Percentiles rank a stretch among this genome's conserved stretches.
Conservation (phyloP, 2,113 vertebrate species). For the Saimiri boliviensis region DNA sequence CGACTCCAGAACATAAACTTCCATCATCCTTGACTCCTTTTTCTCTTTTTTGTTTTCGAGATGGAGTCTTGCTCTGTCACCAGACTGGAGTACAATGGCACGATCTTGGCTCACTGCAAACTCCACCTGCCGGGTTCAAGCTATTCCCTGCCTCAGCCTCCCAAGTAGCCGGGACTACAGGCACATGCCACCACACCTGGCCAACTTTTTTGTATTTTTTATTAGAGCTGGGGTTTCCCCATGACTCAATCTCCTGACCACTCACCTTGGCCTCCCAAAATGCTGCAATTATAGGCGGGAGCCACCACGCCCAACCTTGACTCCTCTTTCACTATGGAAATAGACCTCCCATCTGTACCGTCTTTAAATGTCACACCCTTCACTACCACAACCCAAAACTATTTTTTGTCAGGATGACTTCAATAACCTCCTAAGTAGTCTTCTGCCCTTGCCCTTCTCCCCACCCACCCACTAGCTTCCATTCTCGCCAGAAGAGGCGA, state of each 20-base stretch:
- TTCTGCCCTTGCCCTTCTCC: not conserved
- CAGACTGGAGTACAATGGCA: no score
- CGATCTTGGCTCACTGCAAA: no score
- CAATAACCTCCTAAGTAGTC: fast-evolving
- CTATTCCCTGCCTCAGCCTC: no score
- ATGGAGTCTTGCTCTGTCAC: no score
- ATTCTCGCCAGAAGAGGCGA: not conserved
- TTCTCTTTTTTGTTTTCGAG: not conserved
- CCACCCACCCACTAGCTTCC: fast-evolving
- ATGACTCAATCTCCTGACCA: no score
- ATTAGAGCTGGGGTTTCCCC: no score
- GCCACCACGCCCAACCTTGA: not conserved
- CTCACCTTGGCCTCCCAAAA: no score
- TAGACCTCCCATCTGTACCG: not conserved
- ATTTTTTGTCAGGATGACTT: not conserved
- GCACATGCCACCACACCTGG: no score
- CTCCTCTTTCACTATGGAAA: not conserved
- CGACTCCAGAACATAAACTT: not conserved
- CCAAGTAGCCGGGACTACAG: no score
- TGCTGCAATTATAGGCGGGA: no score
- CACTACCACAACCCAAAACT: not conserved
- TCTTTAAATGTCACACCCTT: not conserved
- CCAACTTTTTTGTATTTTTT: no score
- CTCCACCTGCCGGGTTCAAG: no score
- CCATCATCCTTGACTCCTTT: not conserved